Conservation (phyloP, 2,888 invertebrate genomes). For the Uropetala carovei region DNA sequence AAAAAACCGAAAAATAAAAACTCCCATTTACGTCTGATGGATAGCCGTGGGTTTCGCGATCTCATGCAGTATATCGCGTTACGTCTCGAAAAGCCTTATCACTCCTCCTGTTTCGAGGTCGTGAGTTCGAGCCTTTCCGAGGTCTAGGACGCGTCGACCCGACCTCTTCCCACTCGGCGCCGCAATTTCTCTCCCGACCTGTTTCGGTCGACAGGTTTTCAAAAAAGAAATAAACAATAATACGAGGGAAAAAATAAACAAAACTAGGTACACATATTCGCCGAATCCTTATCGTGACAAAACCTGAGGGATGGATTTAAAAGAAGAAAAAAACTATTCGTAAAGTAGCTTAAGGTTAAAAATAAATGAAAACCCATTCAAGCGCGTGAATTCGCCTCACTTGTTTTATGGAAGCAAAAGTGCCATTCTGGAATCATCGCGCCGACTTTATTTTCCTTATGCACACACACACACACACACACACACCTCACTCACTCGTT, state of each 20-base stretch:
- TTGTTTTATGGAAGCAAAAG: not conserved
- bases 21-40: not conserved
- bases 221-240: too few species aligned
- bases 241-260: not conserved
- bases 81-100: not conserved
- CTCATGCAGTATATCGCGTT: not conserved
- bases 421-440: constrained; percentile 8
- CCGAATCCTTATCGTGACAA: not conserved
- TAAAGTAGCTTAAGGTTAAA: not conserved
- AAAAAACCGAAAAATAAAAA: not conserved
- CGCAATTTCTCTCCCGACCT: too few species aligned
- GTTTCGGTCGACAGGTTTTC: too few species aligned
- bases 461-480: not conserved
- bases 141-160: not conserved
- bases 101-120: not conserved
- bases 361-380: not conserved
- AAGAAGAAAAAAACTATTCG: not conserved
- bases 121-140: not conserved
- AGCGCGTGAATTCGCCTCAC: not conserved
- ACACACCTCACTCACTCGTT: not conserved
- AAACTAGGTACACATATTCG: not conserved
- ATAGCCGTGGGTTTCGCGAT: not conserved
- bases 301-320: not conserved
- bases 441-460: not conserved
- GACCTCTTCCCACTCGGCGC: not conserved